Percentiles rank a stretch among this genome's conserved stretches.
phyloP scores from a whole-genome alignment of 2,797 vertebrate species.

The Cottoperca gobio region DNA sequence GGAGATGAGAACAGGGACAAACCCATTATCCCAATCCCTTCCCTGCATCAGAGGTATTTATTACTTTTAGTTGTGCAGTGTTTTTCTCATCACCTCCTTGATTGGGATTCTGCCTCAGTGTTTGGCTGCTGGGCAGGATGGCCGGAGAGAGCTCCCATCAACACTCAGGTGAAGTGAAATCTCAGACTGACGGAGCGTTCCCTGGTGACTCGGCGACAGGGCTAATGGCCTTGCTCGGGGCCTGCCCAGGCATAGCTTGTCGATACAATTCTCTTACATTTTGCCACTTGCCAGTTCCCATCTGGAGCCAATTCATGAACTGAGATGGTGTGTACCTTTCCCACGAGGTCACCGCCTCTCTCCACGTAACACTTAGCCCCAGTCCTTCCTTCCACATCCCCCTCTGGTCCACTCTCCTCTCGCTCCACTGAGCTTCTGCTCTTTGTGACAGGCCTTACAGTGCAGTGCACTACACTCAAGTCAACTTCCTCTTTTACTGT shows the following conservation, averaged over 20 bases:
- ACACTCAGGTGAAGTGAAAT: constrained; percentile 88
- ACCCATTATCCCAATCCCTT: constrained; percentile 52
- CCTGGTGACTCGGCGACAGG: constrained; percentile 79
- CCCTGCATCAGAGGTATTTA: constrained; percentile 50
- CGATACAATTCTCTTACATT: constrained; percentile 90
- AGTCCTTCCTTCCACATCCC: constrained; percentile 51
- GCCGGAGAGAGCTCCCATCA: constrained; percentile 75
- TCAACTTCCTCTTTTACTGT: constrained; percentile 49
- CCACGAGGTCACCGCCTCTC: constrained; percentile 75
- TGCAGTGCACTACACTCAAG: constrained; percentile 61
- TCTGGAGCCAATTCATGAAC: constrained; percentile 89
- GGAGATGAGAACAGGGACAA: constrained; percentile 39
- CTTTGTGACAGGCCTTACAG: constrained; percentile 64
- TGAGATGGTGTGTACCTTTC: constrained; percentile 80
- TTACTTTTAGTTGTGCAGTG: constrained; percentile 48
- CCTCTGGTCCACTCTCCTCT: constrained; percentile 54
- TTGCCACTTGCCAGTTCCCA: constrained; percentile 89
- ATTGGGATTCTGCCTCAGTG: constrained; percentile 46
- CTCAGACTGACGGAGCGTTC: constrained; percentile 81
- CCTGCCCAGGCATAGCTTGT: constrained; percentile 83
- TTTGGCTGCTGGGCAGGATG: constrained; percentile 38
- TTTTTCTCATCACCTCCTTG: constrained; percentile 67
- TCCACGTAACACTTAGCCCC: constrained; percentile 76
- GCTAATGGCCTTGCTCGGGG: constrained; percentile 87
- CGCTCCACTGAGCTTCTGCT: constrained; percentile 64